A percentile compares a stretch with the other conserved stretches of the same genome.
phyloP scores from a whole-genome alignment of 2,113 vertebrate species.

The Colaptes auratus region DNA sequence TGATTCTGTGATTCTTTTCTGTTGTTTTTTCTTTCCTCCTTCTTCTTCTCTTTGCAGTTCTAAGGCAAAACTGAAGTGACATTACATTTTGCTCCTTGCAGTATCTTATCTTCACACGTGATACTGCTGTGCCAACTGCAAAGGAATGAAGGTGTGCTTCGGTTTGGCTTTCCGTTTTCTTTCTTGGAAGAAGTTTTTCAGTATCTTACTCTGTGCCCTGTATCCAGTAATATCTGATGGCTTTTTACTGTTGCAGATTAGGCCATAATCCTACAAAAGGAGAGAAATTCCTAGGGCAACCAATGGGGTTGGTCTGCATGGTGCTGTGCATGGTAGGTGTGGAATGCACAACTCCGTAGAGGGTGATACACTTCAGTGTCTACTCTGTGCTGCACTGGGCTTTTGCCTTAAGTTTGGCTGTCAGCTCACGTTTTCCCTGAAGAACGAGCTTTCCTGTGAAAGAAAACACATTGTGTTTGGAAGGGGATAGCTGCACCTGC shows the following conservation, averaged over 20 bases:
- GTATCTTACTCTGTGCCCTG: neutral
- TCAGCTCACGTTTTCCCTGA: neutral
- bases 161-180: neutral
- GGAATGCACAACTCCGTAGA: too few relatives aligned
- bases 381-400: neutral
- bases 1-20: too few relatives aligned
- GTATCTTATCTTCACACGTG: accelerated
- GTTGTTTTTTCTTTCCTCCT: too few relatives aligned
- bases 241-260: neutral
- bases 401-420: neutral
- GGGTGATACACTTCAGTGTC: neutral
- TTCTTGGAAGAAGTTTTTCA: neutral
- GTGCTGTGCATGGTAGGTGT: neutral
- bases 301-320: neutral
- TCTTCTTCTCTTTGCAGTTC: neutral
- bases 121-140: neutral
- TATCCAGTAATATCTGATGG: neutral
- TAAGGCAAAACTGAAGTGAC: neutral
- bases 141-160: neutral
- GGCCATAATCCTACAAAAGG: neutral
- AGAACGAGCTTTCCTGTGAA: neutral
- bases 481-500: constrained; percentile 33
- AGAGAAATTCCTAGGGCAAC: neutral
- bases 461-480: neutral
- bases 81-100: neutral